A percentile compares a stretch with the other conserved stretches of the same genome.
These are phyloP conservation scores for Macrochelys suwanniensis DNA, from an alignment of 2,797 vertebrate genomes.

Conservation along the genomic window DNA sequence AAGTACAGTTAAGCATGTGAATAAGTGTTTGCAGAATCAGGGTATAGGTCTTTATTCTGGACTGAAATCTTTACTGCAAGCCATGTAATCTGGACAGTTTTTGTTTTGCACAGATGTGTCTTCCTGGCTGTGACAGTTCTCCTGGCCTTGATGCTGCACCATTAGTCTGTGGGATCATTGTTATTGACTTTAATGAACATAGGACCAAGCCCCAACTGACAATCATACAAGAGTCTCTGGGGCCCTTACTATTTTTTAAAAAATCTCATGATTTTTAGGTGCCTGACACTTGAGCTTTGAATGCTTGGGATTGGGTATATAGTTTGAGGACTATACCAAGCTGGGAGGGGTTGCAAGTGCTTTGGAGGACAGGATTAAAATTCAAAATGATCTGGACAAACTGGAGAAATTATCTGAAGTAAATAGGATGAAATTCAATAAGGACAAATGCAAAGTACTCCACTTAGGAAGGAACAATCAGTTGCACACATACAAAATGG, in stretches of 20 bases:
- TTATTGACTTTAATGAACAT: not conserved
- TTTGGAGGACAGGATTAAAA: too few relatives aligned
- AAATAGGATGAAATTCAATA: too few relatives aligned
- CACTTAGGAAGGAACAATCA: too few relatives aligned
- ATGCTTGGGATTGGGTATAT: not conserved
- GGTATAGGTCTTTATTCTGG: not conserved
- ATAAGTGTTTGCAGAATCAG: fast-evolving
- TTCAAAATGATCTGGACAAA: too few relatives aligned
- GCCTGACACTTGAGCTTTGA: not conserved
- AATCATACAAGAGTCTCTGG: not conserved
- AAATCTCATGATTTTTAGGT: not conserved
- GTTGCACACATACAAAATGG: too few relatives aligned
- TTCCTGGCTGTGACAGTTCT: not conserved
- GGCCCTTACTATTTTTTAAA: not conserved
- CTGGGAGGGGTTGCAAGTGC: too few relatives aligned
- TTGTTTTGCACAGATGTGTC: not conserved
- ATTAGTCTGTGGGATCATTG: not conserved
- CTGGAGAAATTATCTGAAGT: too few relatives aligned
- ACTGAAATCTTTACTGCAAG: not conserved
- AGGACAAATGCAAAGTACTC: too few relatives aligned
- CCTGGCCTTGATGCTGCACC: not conserved
- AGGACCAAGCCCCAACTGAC: not conserved
- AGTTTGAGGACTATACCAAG: too few relatives aligned
- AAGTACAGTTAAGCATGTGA: not conserved
- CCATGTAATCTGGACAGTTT: not conserved